phyloP scores from a whole-genome alignment of 2,888 invertebrate genomes.

The Lypha dubia region DNA sequence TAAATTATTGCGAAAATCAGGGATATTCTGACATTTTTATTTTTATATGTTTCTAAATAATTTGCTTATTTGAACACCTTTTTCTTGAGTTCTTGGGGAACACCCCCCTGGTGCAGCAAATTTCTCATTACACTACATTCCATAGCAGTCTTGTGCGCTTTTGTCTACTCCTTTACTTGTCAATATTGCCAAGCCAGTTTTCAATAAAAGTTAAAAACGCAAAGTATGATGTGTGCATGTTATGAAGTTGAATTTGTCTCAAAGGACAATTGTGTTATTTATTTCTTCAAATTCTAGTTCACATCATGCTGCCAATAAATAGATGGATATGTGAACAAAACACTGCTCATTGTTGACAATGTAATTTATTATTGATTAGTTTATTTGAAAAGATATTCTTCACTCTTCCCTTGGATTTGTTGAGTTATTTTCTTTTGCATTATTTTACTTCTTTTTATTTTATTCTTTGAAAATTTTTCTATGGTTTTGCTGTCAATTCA shows the following conservation, averaged over 20 bases:
- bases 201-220: not conserved
- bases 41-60: too few species aligned
- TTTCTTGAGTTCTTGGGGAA: too few species aligned
- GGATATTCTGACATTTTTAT: too few species aligned
- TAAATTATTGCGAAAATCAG: too few species aligned
- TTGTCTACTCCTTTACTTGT: not conserved
- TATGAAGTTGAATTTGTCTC: not conserved
- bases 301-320: slow-evolving; percentile 11
- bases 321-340: not conserved
- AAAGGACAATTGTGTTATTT: not conserved
- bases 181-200: not conserved
- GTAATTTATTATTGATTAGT: slow-evolving; percentile 45
- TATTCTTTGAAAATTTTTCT: not conserved
- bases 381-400: slow-evolving; percentile 15
- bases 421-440: not conserved
- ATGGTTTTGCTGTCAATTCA: slow-evolving; percentile 1
- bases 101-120: not conserved
- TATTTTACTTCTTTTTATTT: not conserved
- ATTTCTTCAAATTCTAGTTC: not conserved
- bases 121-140: not conserved
- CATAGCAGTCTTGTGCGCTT: not conserved
- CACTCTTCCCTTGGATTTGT: not conserved
- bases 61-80: too few species aligned
- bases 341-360: slow-evolving; percentile 19
- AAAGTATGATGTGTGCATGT: too few species aligned